A percentile compares a stretch with the other conserved stretches of the same genome.
Conservation (phyloP, 2,797 vertebrate genomes). For the Glyptemys insculpta region DNA sequence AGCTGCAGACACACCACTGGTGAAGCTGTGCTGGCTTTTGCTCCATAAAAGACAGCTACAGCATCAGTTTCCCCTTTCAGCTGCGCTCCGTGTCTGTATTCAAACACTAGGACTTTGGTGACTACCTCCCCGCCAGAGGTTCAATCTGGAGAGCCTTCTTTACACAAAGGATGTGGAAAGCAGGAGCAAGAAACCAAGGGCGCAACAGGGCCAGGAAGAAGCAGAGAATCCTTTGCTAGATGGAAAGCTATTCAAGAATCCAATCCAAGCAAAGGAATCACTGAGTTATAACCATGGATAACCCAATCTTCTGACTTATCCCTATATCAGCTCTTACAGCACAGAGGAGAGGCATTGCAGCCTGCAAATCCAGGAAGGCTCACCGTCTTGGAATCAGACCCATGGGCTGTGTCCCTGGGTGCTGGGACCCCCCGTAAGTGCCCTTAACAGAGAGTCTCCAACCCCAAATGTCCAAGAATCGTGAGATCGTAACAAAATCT, state of each 20-base stretch:
- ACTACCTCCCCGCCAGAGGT: not conserved
- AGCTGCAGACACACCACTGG: not conserved
- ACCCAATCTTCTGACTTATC: not conserved
- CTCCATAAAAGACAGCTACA: not conserved
- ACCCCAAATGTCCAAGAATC: not conserved
- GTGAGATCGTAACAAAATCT: not conserved
- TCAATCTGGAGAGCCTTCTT: accelerated
- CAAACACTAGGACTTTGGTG: not conserved
- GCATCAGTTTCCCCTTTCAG: not conserved
- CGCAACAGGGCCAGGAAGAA: accelerated
- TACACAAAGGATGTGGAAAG: not conserved
- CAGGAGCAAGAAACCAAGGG: accelerated
- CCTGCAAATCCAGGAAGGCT: not conserved
- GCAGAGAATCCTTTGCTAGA: not conserved
- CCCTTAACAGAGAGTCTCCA: not conserved
- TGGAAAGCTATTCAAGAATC: not conserved
- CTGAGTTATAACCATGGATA: not conserved
- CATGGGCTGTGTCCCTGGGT: not conserved
- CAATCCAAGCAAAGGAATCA: not conserved
- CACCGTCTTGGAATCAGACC: not conserved
- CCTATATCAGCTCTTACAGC: not conserved
- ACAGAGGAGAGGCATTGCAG: not conserved
- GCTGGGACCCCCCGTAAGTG: not conserved
- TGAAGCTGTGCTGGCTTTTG: not conserved
- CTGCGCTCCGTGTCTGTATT: not conserved